phyloP scores from a whole-genome alignment of 2,888 invertebrate genomes.

The Stratiomys singularior region DNA sequence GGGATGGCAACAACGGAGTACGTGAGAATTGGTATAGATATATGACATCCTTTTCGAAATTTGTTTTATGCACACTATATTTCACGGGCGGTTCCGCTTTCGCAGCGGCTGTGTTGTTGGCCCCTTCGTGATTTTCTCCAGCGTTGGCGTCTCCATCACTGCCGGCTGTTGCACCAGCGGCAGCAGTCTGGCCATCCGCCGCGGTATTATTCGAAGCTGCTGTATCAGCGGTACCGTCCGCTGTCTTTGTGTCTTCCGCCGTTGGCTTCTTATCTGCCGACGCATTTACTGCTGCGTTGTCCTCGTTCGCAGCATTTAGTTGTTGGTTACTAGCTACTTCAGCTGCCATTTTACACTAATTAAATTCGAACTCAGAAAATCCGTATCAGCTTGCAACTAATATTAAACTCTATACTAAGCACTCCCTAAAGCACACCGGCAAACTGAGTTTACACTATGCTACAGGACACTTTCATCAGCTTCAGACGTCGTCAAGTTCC shows the following conservation, averaged over 20 bases:
- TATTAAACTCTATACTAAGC: conserved; percentile 22
- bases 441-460: conserved; percentile 28
- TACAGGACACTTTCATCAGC: neutral
- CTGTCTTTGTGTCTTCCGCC: conserved; percentile 61
- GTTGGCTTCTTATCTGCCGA: conserved; percentile 55
- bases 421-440: conserved; percentile 35
- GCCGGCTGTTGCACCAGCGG: conserved; percentile 48
- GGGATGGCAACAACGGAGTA: conserved; percentile 87
- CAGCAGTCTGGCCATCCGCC: conserved; percentile 65
- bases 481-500: neutral
- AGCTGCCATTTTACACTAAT: conserved; percentile 73
- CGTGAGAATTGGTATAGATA: conserved; percentile 95
- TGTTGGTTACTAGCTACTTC: conserved; percentile 74
- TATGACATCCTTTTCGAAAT: conserved; percentile 91
- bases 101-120: conserved; percentile 63
- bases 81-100: conserved; percentile 78
- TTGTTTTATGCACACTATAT: conserved; percentile 84
- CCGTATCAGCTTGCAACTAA: neutral
- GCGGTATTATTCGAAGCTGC: conserved; percentile 47
- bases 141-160: conserved; percentile 64
- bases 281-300: conserved; percentile 61
- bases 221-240: conserved; percentile 51
- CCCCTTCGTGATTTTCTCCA: conserved; percentile 65
- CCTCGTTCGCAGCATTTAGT: conserved; percentile 65
- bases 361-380: conserved; percentile 11